Percentiles rank a stretch among this genome's conserved stretches.
Conservation (phyloP, 2,113 vertebrate genomes). For the Macrotus californicus region DNA sequence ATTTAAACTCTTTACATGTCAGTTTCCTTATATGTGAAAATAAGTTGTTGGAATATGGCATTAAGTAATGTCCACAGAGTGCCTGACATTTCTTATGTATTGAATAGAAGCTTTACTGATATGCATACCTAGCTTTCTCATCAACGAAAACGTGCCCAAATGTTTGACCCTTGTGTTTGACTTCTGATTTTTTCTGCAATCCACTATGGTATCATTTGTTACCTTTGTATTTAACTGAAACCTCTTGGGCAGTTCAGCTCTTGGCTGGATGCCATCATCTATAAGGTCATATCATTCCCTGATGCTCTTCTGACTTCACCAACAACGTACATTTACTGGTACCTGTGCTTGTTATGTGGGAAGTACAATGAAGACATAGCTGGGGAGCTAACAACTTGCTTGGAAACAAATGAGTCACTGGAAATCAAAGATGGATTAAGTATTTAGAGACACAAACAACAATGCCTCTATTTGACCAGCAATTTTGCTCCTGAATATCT, state of each 20-base stretch:
- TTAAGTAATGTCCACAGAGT: not conserved
- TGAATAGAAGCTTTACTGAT: not conserved
- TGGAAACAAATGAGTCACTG: constrained; percentile 1
- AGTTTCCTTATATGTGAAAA: not conserved
- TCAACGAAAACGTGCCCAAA: not conserved
- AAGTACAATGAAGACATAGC: not conserved
- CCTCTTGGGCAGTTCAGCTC: not conserved
- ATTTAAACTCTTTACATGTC: not conserved
- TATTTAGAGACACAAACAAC: not conserved
- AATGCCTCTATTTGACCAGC: not conserved
- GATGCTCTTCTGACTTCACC: not conserved
- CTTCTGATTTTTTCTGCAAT: not conserved
- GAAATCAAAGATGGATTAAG: constrained; percentile 15
- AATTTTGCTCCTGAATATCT: not conserved
- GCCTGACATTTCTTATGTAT: not conserved
- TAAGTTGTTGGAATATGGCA: not conserved
- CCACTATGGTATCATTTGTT: not conserved
- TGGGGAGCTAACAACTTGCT: not conserved
- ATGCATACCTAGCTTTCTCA: not conserved
- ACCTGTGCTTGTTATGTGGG: not conserved
- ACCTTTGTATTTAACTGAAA: not conserved
- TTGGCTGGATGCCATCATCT: not conserved
- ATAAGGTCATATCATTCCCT: not conserved
- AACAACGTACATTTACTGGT: not conserved
- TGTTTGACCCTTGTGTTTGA: not conserved